phyloP scores from a whole-genome alignment of 2,113 vertebrate species.

The Nycticryphes semicollaris region DNA sequence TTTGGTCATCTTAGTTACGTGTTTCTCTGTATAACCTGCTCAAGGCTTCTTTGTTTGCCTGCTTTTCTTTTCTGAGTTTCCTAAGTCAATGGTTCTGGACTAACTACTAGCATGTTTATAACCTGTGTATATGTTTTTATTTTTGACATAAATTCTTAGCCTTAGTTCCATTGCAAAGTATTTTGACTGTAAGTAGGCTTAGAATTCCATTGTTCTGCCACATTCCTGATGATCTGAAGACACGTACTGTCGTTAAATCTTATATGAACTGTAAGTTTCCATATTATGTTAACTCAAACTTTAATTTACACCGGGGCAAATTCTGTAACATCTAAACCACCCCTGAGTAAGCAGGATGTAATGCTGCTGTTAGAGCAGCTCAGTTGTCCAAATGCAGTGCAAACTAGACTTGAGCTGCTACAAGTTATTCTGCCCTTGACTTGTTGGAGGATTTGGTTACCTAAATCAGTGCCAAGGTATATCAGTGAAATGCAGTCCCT shows the following conservation, averaged over 20 bases:
- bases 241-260: background rate
- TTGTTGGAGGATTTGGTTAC: background rate
- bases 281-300: background rate
- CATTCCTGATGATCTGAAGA: background rate
- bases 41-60: background rate
- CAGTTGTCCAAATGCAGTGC: background rate
- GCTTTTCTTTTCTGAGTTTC: background rate
- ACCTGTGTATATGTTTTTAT: background rate
- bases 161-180: background rate
- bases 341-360: background rate
- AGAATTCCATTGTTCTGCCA: background rate
- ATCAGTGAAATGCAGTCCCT: background rate
- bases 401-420: background rate
- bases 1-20: background rate
- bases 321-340: background rate
- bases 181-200: background rate
- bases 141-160: background rate
- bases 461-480: background rate
- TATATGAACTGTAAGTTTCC: background rate
- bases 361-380: background rate
- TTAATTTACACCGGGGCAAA: background rate
- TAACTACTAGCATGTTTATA: background rate
- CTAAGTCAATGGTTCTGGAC: background rate
- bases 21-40: background rate
- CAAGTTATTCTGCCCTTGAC: background rate